Evolutionary conservation across 2,113 vertebrate species (phyloP), one percentile per base, ranked within the genome.

Genomic region (Elephantulus edwardii): DNA sequence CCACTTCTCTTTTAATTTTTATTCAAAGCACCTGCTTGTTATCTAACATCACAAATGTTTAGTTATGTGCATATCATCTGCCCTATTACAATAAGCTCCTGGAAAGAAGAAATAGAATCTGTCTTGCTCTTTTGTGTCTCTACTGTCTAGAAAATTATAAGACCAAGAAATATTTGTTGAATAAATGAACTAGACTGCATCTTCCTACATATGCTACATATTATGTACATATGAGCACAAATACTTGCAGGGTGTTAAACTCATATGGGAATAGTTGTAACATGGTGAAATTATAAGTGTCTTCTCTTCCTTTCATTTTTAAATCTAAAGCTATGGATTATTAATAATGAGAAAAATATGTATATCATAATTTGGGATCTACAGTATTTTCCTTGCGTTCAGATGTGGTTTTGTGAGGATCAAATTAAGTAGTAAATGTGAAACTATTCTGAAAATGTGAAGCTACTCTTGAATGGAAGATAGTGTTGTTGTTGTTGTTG

Each of bases 371-470:
- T 2, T 74, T 54, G 10, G 22, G 8, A 74, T 42, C 22, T 85
- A 75, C 2, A 24, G 16, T 52, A 74, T 5, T 60, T 66, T 64
- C 26, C 22, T 13, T 44, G 33, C 42, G 8, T 80, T 89, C 38
- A 77, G 16, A 66, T 11, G 5, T 46, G 1, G 54, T 78, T 77
- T 87, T 66, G 42, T 68, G 17, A 74, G 46, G 12, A 52, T 79
- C 46, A 42, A 75, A 74, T 80, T 68, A 78, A 33, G 20, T 81
- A 52, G 28, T 38, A 82, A 54, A 68, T n/a, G 8, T 86, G 30
- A 91, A 92, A 70, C 22, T 90, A 16, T 79, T 33, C 40, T 83
- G 38, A 76, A 87, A 92, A 19, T 74, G 30, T 40, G 22, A 48
- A 92, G 60, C 6, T 68, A 52, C 78, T 90, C 70, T 74, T 88